Percentiles rank a stretch among this genome's conserved stretches.
Conservation (phyloP, 2,888 invertebrate genomes). For the Amphipyra tragopoginis region DNA sequence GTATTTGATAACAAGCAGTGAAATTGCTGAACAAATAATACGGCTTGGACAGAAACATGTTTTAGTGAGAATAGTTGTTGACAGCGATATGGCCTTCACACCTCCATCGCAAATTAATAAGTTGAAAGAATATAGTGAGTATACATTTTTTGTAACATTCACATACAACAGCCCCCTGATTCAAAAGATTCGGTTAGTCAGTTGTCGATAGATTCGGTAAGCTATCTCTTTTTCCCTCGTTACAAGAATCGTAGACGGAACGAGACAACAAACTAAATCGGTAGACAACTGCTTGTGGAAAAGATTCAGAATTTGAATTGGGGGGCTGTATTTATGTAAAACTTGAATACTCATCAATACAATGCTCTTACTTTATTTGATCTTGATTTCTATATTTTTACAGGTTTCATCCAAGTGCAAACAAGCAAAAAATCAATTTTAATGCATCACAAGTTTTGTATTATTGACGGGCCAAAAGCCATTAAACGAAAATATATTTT, state of each 20-base stretch:
- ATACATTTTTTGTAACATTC: slow-evolving; percentile 2
- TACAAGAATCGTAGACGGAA: too few species aligned
- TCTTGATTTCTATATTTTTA: slow-evolving; percentile 9
- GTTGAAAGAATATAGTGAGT: slow-evolving; percentile 85
- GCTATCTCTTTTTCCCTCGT: too few species aligned
- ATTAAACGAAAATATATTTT: slow-evolving; percentile 79
- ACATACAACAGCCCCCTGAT: too few species aligned
- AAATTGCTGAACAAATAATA: slow-evolving; percentile 86
- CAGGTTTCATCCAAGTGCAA: slow-evolving; percentile 87
- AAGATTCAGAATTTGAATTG: too few species aligned
- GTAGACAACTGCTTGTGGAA: too few species aligned
- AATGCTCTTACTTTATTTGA: neutral
- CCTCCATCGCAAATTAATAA: slow-evolving; percentile 86
- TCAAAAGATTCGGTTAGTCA: too few species aligned
- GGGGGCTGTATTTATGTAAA: too few species aligned
- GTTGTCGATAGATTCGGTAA: too few species aligned
- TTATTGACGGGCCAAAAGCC: slow-evolving; percentile 91
- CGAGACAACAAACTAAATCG: too few species aligned
- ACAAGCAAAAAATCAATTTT: slow-evolving; percentile 87
- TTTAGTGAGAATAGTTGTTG: slow-evolving; percentile 84
- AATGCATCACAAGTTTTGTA: slow-evolving; percentile 95
- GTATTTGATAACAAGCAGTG: slow-evolving; percentile 86
- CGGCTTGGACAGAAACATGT: slow-evolving; percentile 85
- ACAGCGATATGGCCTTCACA: slow-evolving; percentile 86
- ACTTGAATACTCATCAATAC: too few species aligned